Base-by-base conservation (phyloP, 2,888 invertebrate genomes). In the Priapulus caudatus region DNA sequence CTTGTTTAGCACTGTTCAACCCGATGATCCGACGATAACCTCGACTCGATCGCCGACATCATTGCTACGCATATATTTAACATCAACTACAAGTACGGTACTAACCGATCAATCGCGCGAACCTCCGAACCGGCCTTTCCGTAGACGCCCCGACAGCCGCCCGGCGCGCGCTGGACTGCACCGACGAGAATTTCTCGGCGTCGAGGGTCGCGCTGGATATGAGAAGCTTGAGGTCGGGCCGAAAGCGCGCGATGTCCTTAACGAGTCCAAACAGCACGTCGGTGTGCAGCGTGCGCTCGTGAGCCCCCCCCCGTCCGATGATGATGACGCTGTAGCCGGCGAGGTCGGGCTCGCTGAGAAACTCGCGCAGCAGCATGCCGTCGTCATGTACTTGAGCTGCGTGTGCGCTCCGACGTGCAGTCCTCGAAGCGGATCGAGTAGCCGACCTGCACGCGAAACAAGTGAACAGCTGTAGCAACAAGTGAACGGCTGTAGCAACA, bases 261-360 rank as follows among this genome's bases (percentile, higher is more conserved):
- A 99, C 92, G 50, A 98, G 77, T 1, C 98, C 98, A 74, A 98
- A 99, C 33, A 99, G 75, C 63, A 98, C 90, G 69, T 98, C 98
- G 1, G 98, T 98, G 67, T 98, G 97, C 1, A 99, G 75, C 0
- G 98, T 98, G 44, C 98, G 77, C 71, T 98, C 98, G 74, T 99
- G 98, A 57, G 98, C 98, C 75, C 99, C 98, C 71, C 99, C 98
- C 75, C 99, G 98, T 71, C 99, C 98, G 67, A 98, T 92, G 54
- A 98, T 98, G 85, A 98, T 88, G 0, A 95, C 95, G 75, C 89
- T 92, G 61, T 22, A 59, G 1, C 89, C 84, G 44, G 83, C 85
- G 52, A 99, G 75, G 75, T 95, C 95, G 1, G 98, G 98, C 71
- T 98, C 97, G 45, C 90, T 87, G 1, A 98, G 77, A 71, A 98